phyloP scores from a whole-genome alignment of 2,888 invertebrate species.

The Cataglyphis altisquamis region DNA sequence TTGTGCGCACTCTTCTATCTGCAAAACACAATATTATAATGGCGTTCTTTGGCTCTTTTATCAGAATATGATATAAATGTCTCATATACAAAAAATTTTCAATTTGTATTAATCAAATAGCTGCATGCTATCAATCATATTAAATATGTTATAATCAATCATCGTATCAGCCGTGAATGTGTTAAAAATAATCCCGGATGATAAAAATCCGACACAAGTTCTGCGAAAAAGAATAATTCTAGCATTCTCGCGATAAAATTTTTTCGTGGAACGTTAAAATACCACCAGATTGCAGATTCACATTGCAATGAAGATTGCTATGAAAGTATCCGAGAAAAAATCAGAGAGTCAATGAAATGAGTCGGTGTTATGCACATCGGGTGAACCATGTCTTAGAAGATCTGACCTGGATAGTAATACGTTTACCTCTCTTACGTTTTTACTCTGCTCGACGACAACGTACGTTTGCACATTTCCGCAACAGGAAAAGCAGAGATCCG shows the following conservation, averaged over 20 bases:
- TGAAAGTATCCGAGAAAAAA: not conserved
- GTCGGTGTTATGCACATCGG: not conserved
- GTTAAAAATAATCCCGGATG: not conserved
- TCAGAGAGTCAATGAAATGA: not conserved
- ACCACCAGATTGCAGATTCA: not conserved
- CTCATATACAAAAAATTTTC: not conserved
- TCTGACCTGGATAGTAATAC: slow-evolving; percentile 23
- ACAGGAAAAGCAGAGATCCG: slow-evolving; percentile 64
- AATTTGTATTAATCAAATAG: not conserved
- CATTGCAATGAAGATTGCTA: not conserved
- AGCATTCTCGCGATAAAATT: not conserved
- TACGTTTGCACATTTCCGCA: slow-evolving; percentile 19
- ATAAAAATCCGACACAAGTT: not conserved
- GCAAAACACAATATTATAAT: slow-evolving; percentile 18
- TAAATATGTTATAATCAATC: not conserved
- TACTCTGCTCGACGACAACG: slow-evolving; percentile 16
- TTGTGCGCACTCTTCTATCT: slow-evolving; percentile 6
- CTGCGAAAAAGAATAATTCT: not conserved
- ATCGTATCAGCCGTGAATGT: not conserved
- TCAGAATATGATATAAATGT: not conserved
- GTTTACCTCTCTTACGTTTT: slow-evolving; percentile 21
- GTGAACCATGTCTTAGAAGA: not conserved
- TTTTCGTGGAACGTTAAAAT: not conserved
- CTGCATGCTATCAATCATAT: not conserved
- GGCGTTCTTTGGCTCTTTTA: not conserved